These are phyloP conservation scores for Argynnis bischoffii DNA, from an alignment of 2,888 invertebrate genomes.

Conservation along the genomic window DNA sequence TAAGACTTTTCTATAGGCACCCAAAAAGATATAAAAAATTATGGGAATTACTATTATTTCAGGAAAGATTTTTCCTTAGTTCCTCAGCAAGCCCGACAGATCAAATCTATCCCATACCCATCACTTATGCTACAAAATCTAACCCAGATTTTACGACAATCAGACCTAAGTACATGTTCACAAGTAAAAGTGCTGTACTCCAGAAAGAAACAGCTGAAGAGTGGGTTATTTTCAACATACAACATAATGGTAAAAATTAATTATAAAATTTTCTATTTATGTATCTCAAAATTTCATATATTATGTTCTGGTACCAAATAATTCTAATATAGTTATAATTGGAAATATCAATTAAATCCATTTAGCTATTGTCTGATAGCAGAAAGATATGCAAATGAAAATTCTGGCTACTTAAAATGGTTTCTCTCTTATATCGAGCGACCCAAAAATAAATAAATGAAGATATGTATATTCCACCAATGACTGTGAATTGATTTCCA, in stretches of 20 bases:
- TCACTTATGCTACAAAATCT: slow-evolving; percentile 64
- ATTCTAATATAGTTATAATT: too few species aligned
- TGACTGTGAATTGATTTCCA: too few species aligned
- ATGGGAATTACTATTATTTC: slow-evolving; percentile 35
- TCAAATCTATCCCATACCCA: slow-evolving; percentile 72
- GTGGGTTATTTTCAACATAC: slow-evolving; percentile 85
- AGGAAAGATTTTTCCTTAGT: slow-evolving; percentile 82
- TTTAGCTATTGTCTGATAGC: too few species aligned
- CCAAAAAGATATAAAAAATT: neutral
- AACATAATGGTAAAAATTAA: slow-evolving; percentile 81
- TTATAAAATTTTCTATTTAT: neutral
- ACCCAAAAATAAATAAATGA: too few species aligned
- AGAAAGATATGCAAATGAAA: too few species aligned
- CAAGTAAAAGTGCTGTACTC: slow-evolving; percentile 56
- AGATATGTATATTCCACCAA: too few species aligned
- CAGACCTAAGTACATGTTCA: slow-evolving; percentile 73
- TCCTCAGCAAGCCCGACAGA: slow-evolving; percentile 54
- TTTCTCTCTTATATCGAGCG: too few species aligned
- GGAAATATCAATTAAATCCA: too few species aligned
- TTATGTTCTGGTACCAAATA: too few species aligned
- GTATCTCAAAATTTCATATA: too few species aligned
- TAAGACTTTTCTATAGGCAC: neutral
- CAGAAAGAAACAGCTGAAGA: slow-evolving; percentile 58
- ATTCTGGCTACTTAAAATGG: too few species aligned
- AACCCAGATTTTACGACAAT: slow-evolving; percentile 59